Percentiles rank a stretch among this genome's conserved stretches.
These are phyloP conservation scores for Chouioia cunea DNA, from an alignment of 2,888 invertebrate species.

Conservation along the genomic window DNA sequence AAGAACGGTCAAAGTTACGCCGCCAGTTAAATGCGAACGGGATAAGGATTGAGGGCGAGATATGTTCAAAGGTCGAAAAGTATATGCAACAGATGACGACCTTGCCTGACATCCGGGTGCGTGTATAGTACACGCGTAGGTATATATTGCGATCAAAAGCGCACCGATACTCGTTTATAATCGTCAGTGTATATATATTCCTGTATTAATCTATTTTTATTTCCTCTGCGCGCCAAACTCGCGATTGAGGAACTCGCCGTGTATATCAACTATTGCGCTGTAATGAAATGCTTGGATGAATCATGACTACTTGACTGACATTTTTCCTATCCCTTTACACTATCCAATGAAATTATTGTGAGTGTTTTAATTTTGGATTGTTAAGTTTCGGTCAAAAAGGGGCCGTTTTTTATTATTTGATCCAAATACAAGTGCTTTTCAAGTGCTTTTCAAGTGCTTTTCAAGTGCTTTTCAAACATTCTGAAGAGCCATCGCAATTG, in stretches of 20 bases:
- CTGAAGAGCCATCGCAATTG: too few relatives aligned
- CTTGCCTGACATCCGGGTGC: conserved; percentile 54
- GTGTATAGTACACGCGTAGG: conserved; percentile 1
- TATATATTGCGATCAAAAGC: conserved; percentile 6
- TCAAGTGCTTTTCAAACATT: too few relatives aligned
- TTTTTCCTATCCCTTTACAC: conserved; percentile 16
- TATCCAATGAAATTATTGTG: too few relatives aligned
- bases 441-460: too few relatives aligned
- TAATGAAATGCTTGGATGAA: conserved; percentile 2
- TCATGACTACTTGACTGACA: conserved; percentile 9
- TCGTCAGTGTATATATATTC: too few relatives aligned
- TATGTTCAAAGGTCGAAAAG: conserved; percentile 34
- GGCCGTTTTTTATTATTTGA: too few relatives aligned
- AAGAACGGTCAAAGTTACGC: background rate
- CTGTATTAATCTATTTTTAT: too few relatives aligned
- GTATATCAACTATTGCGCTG: too few relatives aligned
- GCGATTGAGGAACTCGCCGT: too few relatives aligned
- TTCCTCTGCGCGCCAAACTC: too few relatives aligned
- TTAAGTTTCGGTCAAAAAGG: conserved; percentile 18
- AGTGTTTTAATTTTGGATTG: conserved; percentile 24
- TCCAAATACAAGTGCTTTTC: too few relatives aligned
- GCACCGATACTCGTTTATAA: too few relatives aligned
- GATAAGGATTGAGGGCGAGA: conserved; percentile 30
- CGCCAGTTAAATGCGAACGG: background rate
- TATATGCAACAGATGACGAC: conserved; percentile 47